Evolutionary conservation across 2,113 vertebrate genomes (phyloP), one percentile per base, ranked within the genome.

Genomic region (Otolemur garnettii): DNA sequence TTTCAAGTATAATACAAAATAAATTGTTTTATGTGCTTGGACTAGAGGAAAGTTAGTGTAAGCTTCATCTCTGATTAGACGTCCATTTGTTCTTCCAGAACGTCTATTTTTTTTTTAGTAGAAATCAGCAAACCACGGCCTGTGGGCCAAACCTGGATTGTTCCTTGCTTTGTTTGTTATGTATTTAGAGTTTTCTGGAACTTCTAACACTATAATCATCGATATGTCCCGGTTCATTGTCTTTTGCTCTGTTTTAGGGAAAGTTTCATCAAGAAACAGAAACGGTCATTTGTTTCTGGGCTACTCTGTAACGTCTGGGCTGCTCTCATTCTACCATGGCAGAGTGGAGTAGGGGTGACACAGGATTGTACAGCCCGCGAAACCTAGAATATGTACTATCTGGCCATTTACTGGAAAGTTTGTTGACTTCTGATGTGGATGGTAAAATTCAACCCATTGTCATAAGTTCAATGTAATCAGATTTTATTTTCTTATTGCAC

Each of bases 401-500:
- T 33, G 3, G 13, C 3, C 7, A 7, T 81, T 82, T 33, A 11
- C 10, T 62, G 12, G 8, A 69, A 18, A 57, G 12, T 38, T 84
- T 33, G 9, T 3, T 21, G 28, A 19, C 66, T 85, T 13, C 30
- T 68, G 15, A 59, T 77, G 24, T 7, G 24, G 8, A 10, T 11
- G 45, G 71, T 57, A 35, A 68, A 75, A 35, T 71, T 71, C 45
- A 77, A 78, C 10, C 7, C 33, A 72, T 6, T 93, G 5, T 82
- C 45, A 17, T 85, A 68, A 69, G 2, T 68, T 90, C 9, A 45
- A 8, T 69, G 9, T 9, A 35, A 24, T 18, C 26, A 14, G 19
- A 89, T 85, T 91, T 89, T 15, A 33, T 74, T 81, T 38, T 74
- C 59, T 55, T 60, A n/a, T 94, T 78, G 57, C 45, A 68, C 30